These are phyloP conservation scores for Agrotis segetum DNA, from an alignment of 2,888 invertebrate species.

Conservation along the genomic window DNA sequence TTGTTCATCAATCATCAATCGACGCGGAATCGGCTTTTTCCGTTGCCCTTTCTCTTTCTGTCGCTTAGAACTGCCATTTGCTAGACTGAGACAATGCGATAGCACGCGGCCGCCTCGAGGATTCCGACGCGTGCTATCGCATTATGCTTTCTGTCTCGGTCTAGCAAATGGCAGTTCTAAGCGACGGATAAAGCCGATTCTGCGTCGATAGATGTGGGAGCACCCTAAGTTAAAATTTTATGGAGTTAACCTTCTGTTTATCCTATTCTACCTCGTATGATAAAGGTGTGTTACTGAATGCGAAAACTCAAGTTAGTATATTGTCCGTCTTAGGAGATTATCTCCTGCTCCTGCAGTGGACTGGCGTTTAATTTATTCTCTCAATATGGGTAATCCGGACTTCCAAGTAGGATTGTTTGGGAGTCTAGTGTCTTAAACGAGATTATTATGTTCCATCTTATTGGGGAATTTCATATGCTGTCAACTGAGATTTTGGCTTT, in stretches of 20 bases:
- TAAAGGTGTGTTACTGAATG: constrained; percentile 13
- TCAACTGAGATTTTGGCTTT: constrained; percentile 3
- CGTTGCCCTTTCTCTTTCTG: too few relatives aligned
- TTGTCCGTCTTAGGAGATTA: constrained; percentile 36
- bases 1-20: too few relatives aligned
- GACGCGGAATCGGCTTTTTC: too few relatives aligned
- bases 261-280: not conserved
- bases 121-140: too few relatives aligned
- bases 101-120: too few relatives aligned
- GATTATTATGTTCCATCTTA: constrained; percentile 2
- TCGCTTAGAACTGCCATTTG: too few relatives aligned
- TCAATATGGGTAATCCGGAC: constrained; percentile 34
- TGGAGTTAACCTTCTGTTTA: not conserved
- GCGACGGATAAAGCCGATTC: too few relatives aligned
- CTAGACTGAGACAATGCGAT: too few relatives aligned
- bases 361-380: constrained; percentile 43
- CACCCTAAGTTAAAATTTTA: too few relatives aligned
- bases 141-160: too few relatives aligned
- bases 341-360: constrained; percentile 25
- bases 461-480: not conserved
- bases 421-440: not conserved
- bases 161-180: too few relatives aligned
- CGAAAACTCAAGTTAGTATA: constrained; percentile 22
- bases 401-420: constrained; percentile 22
- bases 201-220: too few relatives aligned